These are phyloP conservation scores for Drosophila chauvacae DNA, from an alignment of 1,140 invertebrate genomes.

Conservation along the genomic window DNA sequence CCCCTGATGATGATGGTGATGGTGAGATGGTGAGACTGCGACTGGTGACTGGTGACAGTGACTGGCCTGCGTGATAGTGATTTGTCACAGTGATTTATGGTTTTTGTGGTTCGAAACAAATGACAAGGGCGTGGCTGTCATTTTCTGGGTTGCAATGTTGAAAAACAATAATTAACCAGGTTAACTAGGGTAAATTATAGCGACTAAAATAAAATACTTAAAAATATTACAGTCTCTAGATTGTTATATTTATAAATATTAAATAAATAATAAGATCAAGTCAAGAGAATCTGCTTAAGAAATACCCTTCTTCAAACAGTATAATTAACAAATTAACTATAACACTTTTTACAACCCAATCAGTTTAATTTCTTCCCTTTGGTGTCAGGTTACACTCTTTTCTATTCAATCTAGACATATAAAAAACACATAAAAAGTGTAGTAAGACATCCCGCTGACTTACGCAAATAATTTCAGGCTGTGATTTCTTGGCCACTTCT, in stretches of 20 bases:
- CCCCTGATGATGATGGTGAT: not conserved
- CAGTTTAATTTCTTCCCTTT: not conserved
- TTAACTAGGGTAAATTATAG: not conserved
- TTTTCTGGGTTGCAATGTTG: conserved; percentile 1
- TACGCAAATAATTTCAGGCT: not conserved
- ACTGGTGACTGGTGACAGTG: conserved; percentile 16
- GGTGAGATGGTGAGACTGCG: not conserved
- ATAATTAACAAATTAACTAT: not conserved
- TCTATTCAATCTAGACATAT: not conserved
- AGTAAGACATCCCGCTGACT: not conserved
- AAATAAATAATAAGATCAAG: not conserved
- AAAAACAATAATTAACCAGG: not conserved
- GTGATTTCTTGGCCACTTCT: conserved; percentile 29
- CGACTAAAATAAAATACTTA: not conserved
- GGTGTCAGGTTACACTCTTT: conserved; percentile 2
- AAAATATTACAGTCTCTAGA: fast-evolving
- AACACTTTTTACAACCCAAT: not conserved
- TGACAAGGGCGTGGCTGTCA: conserved; percentile 1
- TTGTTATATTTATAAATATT: not conserved
- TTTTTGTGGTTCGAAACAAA: conserved; percentile 1
- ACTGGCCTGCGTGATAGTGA: conserved; percentile 29
- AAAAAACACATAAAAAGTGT: conserved; percentile 1
- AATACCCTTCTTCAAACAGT: not conserved
- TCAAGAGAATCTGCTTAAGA: not conserved
- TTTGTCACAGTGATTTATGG: conserved; percentile 70